Evolutionary conservation across 1,140 invertebrate species (phyloP), one percentile per base, ranked within the genome.

Genomic region (Pantala flavescens): DNA sequence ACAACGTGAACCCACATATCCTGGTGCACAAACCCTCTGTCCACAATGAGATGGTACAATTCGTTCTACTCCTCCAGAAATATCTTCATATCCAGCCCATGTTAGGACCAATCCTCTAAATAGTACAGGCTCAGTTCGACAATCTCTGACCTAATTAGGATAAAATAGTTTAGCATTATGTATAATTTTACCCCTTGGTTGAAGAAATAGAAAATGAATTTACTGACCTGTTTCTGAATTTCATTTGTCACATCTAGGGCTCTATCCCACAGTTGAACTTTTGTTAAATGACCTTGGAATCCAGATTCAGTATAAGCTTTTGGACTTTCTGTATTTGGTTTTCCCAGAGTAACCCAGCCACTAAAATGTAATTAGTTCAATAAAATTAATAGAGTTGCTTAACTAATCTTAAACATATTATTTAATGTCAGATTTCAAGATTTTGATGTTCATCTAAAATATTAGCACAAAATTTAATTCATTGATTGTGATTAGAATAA

Each of bases 201-300:
- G 36, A 43, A n/a, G 24, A 0, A 36, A 36, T 5, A 5, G 28
- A 36, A 71, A 80, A 76, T 73, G n/a, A 28, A 71, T 24, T 24
- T 43, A 73, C 42, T 70, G 24, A 94, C 92, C 87, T 95, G 93
- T 82, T 95, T 93, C 77, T 98, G 95, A 76, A 98, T 93, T 85
- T 98, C 97, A 76, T 91, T 91, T 0, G 92, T 93, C 16, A 97
- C 90, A 81, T 97, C 94, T 0, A 98, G 83, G 49, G 93, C 91
- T 70, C 95, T 86, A 77, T 90, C 91, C 95, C 97, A 98, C 72
- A 98, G 88, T 85, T 98, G 95, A 24, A 98, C 91, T 83, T 97
- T 95, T 24, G 94, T 97, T 19, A 99, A 81, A 79, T 94, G 92
- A 21, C 97, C 97, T 85, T 96, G 93, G 89, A 99, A 99, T 12